Evolutionary conservation across 2,888 invertebrate species (phyloP).

Genomic region (Plebejus anna): DNA sequence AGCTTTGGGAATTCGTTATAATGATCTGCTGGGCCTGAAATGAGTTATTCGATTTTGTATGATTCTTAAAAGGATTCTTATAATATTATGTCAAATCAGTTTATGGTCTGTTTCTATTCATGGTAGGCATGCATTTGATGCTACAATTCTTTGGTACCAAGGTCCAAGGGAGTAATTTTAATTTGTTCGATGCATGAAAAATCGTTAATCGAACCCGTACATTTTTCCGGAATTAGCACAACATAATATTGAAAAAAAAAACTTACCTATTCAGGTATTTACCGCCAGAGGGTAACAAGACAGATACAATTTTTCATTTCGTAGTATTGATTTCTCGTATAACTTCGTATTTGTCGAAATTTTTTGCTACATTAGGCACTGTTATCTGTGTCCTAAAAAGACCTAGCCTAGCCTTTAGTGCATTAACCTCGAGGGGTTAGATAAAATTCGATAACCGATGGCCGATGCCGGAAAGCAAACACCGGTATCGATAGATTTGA

Average conservation of each 20-base stretch:
- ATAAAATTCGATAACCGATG: conserved; percentile 30
- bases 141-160: background rate
- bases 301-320: too few species aligned
- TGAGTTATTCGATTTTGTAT: background rate
- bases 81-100: background rate
- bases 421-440: conserved; percentile 26
- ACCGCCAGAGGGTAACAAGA: too few species aligned
- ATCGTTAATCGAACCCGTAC: background rate
- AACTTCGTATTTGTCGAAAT: background rate
- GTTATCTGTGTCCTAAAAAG: conserved; percentile 1
- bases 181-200: background rate
- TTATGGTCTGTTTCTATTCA: background rate
- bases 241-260: too few species aligned
- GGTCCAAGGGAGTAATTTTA: background rate
- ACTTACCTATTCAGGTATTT: too few species aligned
- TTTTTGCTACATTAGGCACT: background rate
- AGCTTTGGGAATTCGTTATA: background rate
- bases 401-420: conserved; percentile 21
- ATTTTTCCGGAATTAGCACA: background rate
- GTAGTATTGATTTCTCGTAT: too few species aligned
- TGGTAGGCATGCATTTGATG: background rate
- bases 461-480: conserved; percentile 29
- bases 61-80: background rate
- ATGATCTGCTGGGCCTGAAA: background rate
- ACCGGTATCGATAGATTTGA: conserved; percentile 27